phyloP scores from a whole-genome alignment of 2,888 invertebrate genomes.

The Sphaeridia pumilis region DNA sequence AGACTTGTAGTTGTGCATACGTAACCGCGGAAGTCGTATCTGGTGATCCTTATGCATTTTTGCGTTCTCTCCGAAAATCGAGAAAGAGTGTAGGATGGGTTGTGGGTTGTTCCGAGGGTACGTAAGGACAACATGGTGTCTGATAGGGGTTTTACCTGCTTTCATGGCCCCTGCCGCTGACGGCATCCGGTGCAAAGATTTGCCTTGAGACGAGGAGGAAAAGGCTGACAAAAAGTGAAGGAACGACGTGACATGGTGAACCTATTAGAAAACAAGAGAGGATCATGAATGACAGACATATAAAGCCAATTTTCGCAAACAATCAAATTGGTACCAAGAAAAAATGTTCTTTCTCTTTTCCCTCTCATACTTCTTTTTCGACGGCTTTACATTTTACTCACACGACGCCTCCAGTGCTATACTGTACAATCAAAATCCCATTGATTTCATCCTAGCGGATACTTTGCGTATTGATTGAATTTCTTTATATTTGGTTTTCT shows the following conservation, averaged over 20 bases:
- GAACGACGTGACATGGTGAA: constrained; percentile 8
- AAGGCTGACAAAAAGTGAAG: not conserved
- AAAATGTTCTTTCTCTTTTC: not conserved
- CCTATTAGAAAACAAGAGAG: constrained; percentile 5
- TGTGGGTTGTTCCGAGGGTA: too few relatives aligned
- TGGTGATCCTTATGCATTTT: too few relatives aligned
- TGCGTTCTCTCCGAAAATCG: too few relatives aligned
- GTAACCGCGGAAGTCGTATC: too few relatives aligned
- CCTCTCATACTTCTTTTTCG: not conserved
- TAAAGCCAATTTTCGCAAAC: constrained; percentile 14
- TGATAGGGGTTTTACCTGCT: constrained; percentile 1
- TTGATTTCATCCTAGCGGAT: constrained; percentile 8
- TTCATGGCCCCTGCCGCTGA: too few relatives aligned
- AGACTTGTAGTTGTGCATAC: too few relatives aligned
- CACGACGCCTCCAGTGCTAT: too few relatives aligned
- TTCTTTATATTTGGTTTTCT: constrained; percentile 2
- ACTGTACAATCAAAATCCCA: constrained; percentile 10
- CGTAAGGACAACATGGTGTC: too few relatives aligned
- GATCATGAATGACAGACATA: constrained; percentile 5
- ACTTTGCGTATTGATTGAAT: constrained; percentile 13
- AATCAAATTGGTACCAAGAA: constrained; percentile 6
- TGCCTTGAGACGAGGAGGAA: not conserved
- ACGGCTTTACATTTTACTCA: not conserved
- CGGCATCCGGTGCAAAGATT: too few relatives aligned
- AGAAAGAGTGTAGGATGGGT: too few relatives aligned